Conservation (phyloP, 2,113 vertebrate species). For the Sylvia atricapilla region DNA sequence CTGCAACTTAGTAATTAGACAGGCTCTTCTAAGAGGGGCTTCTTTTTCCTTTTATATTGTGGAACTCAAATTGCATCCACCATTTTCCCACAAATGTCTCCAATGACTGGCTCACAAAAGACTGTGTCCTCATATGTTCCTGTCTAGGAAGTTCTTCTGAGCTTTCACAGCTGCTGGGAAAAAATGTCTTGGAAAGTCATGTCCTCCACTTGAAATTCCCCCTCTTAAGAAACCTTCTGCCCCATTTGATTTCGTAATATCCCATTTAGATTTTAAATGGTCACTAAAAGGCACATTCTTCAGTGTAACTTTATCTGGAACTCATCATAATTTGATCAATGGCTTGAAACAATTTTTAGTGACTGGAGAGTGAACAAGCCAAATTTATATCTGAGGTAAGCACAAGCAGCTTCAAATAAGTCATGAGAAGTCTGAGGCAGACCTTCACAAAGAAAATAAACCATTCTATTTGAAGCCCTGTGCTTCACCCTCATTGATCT, state of each 20-base stretch:
- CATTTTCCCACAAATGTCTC: neutral
- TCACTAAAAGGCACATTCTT: neutral
- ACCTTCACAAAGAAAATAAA: neutral
- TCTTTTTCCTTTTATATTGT: constrained; percentile 20
- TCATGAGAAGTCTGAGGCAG: neutral
- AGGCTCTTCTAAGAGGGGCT: neutral
- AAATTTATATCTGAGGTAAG: neutral
- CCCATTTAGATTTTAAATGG: neutral
- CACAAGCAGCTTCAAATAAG: neutral
- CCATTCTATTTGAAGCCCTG: neutral
- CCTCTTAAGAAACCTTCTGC: neutral
- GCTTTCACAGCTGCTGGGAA: neutral
- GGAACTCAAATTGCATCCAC: neutral
- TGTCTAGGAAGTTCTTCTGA: neutral
- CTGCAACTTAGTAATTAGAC: constrained; percentile 44
- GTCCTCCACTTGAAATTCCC: constrained; percentile 17
- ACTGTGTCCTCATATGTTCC: neutral
- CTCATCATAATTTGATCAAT: neutral
- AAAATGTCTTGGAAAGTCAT: neutral
- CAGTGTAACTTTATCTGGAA: constrained; percentile 2
- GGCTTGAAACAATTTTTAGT: constrained; percentile 1
- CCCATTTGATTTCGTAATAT: neutral
- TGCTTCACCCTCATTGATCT: neutral
- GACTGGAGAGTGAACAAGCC: neutral
- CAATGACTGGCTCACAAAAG: constrained; percentile 4